Conservation (phyloP, 2,113 vertebrate genomes). For the Sminthopsis crassicaudata region DNA sequence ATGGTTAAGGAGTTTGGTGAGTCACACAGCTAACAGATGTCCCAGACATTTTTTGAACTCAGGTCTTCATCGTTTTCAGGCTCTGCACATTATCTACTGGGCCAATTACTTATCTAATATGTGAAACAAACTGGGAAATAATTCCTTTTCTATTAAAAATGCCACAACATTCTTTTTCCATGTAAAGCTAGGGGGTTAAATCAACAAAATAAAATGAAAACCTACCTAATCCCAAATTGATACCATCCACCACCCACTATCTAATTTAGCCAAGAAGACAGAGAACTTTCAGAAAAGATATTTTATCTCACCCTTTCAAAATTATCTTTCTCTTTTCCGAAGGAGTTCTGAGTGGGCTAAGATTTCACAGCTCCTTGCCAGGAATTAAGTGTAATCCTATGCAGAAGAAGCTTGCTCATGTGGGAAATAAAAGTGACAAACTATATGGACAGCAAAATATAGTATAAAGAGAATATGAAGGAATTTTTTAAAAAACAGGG, state of each 20-base stretch:
- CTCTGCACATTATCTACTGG: not conserved
- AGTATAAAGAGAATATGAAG: not conserved
- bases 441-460: not conserved
- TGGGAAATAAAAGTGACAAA: not conserved
- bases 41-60: not conserved
- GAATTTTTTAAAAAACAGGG: not conserved
- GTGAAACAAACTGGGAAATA: constrained; percentile 44
- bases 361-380: not conserved
- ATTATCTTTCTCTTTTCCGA: constrained; percentile 35
- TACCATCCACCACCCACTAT: not conserved
- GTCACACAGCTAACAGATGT: not conserved
- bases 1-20: not conserved
- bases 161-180: constrained; percentile 73
- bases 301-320: constrained; percentile 44
- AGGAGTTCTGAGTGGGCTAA: not conserved
- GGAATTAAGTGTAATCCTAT: not conserved
- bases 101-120: not conserved
- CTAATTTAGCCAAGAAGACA: constrained; percentile 54
- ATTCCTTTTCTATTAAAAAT: constrained; percentile 63
- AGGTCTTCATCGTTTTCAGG: not conserved
- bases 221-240: constrained; percentile 64
- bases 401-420: not conserved
- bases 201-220: constrained; percentile 72
- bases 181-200: constrained; percentile 75
- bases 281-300: constrained; percentile 52